Evolutionary conservation across 2,113 vertebrate species (phyloP).

Genomic region (Motacilla alba): DNA sequence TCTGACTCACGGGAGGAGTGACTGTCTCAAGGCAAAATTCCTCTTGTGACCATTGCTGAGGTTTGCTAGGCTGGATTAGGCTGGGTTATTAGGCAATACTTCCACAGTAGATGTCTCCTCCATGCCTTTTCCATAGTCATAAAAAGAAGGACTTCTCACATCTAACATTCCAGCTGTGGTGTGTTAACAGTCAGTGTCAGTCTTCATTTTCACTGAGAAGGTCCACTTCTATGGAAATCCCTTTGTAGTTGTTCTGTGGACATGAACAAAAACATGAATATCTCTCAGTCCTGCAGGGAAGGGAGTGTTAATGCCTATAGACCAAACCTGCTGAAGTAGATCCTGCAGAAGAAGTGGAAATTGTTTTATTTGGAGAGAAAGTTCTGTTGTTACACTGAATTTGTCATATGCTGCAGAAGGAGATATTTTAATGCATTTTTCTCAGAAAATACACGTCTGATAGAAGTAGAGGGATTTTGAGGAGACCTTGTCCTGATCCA

Average conservation of each 20-base stretch:
- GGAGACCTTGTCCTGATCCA: not conserved
- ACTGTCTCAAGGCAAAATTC: not conserved
- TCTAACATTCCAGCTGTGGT: not conserved
- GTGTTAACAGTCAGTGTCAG: not conserved
- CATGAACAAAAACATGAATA: not conserved
- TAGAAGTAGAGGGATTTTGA: not conserved
- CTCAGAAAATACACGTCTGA: not conserved
- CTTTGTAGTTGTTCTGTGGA: not conserved
- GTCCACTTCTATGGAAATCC: not conserved
- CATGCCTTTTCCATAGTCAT: not conserved
- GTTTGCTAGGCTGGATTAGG: not conserved
- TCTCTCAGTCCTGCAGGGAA: not conserved
- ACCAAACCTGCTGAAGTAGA: not conserved
- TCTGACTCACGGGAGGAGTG: not conserved
- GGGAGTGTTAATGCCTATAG: not conserved
- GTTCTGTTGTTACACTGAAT: not conserved
- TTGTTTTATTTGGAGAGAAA: not conserved
- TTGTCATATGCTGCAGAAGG: not conserved
- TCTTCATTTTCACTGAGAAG: not conserved
- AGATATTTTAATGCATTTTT: not conserved
- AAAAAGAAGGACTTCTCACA: not conserved
- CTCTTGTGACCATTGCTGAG: not conserved
- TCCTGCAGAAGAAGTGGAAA: not conserved
- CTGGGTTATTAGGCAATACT: not conserved
- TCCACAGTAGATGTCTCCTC: not conserved